Evolutionary conservation across 2,888 invertebrate genomes (phyloP), one percentile per base, ranked within the genome.

Genomic region (Agapostemon virescens): DNA sequence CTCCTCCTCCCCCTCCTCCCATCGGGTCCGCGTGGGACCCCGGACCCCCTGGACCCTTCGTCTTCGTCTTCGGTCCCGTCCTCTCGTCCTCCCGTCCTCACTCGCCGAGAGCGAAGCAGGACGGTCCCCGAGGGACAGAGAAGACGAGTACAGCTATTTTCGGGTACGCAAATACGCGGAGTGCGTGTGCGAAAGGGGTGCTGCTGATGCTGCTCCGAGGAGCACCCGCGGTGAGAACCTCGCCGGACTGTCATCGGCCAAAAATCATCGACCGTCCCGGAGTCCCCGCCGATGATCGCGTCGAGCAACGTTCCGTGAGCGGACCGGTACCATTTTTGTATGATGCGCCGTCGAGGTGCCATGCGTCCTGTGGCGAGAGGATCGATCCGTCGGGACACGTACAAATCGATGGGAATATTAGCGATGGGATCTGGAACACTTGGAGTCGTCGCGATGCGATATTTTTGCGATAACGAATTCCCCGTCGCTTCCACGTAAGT

Each of bases 131-230:
- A 79, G 76, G 80, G 81, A 55, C 55, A 55, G 55, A 55, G 55
- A 49, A 26, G 55, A 55, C 79, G 82, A 74, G 85, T 79, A 81
- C 73, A 82, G 88, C 86, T 87, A 88, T 89, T 89, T 88, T 84
- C 86, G 88, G 88, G 83, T 84, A 86, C 88, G 86, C 87, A 86
- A 85, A 85, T 85, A 85, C 85, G 75, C 84, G 74, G 72, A 74
- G 72, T 63, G 76, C 80, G 81, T 79, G 58, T 45, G 73, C 74
- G 83, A 23, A n/a, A 81, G 79, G 86, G 86, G 77, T 86, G 85
- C 83, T 49, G 45, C 61, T 42, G 20, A 7, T n/a, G 45, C 20
- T 45, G 20, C 20, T 30, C 30, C 17, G 30, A 20, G 20, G 58
- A 20, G 38, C 79, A 79, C 72, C 78, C 82, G 79, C 79, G 72